Evolutionary conservation across 2,113 vertebrate genomes (phyloP).

Genomic region (Mirza zaza): DNA sequence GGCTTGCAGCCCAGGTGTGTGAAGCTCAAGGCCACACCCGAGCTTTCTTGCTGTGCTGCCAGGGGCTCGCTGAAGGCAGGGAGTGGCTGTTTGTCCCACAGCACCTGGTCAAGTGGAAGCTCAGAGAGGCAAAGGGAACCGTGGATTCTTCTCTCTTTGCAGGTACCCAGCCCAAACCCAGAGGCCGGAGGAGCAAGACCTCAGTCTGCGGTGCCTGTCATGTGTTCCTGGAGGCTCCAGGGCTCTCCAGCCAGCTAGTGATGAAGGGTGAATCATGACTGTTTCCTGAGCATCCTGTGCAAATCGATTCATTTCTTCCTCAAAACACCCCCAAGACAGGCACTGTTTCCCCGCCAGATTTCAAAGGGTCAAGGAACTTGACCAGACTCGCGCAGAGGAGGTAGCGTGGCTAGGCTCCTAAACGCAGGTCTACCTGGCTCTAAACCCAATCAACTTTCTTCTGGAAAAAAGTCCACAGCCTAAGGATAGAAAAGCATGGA

Average conservation of each 20-base stretch:
- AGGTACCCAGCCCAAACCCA: background rate
- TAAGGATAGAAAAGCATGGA: background rate
- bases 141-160: background rate
- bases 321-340: background rate
- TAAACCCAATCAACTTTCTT: background rate
- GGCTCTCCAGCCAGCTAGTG: background rate
- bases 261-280: background rate
- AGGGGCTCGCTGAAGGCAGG: background rate
- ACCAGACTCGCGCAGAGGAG: background rate
- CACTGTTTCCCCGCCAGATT: background rate
- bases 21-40: background rate
- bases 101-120: no score
- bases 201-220: rapidly evolving
- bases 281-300: background rate
- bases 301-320: background rate
- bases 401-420: background rate
- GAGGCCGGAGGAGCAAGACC: rapidly evolving
- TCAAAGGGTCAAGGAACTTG: background rate
- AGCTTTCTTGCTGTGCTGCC: background rate
- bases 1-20: background rate
- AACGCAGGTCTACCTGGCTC: background rate
- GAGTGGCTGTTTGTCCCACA: rapidly evolving
- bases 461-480: background rate
- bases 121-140: background rate
- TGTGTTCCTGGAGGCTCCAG: background rate